Evolutionary conservation across 2,113 vertebrate genomes (phyloP).

Genomic region (Engraulis encrasicolus): DNA sequence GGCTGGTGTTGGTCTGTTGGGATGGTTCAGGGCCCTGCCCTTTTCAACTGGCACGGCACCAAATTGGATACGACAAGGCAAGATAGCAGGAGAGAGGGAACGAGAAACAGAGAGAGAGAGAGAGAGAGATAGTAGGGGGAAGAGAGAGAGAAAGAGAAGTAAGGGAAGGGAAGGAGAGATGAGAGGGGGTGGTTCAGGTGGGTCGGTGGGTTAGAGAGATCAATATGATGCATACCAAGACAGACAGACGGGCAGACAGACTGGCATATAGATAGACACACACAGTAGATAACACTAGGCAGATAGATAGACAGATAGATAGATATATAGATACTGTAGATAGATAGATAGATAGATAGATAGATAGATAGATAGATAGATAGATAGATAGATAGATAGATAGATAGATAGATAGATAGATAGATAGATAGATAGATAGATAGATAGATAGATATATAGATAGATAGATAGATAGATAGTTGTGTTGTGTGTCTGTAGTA

Average conservation of each 20-base stretch:
- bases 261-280: no score
- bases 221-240: background rate
- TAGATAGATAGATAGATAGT: no score
- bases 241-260: no score
- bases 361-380: background rate
- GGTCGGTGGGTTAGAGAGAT: no score
- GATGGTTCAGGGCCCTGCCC: constrained; percentile 40
- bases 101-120: background rate
- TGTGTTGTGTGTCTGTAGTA: no score
- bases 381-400: no score
- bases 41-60: constrained; percentile 39
- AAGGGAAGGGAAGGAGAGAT: background rate
- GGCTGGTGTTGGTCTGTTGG: background rate
- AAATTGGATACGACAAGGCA: constrained; percentile 51
- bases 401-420: no score
- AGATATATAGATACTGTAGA: background rate
- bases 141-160: background rate
- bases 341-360: background rate
- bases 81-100: constrained; percentile 1
- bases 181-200: no score
- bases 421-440: no score
- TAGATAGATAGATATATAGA: no score
- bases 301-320: no score
- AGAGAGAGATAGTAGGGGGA: background rate
- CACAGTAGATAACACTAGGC: no score